Base-by-base conservation (phyloP, 2,888 invertebrate species). In the Euplexia lucipara region DNA sequence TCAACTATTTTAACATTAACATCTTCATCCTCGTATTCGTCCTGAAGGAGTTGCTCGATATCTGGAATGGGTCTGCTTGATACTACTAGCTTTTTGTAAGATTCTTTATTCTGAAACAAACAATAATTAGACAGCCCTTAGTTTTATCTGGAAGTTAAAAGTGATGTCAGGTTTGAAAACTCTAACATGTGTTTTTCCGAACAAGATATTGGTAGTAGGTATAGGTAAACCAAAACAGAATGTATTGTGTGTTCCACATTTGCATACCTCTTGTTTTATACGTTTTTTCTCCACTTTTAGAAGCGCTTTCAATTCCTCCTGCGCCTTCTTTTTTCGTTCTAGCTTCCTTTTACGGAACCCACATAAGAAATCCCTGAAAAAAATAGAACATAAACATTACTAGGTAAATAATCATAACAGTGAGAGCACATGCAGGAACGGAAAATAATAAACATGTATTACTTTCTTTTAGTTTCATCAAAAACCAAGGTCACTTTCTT, bases 341-440 rank as follows among this genome's bases (percentile, higher is more conserved):
- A 97, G 90, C 88, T 98, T 98, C 72, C 98, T 95, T 92, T 98
- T 98, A 48, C 96, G 97, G 87, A 98, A 98, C 2, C 98, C 98
- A 74, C 97, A 97, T 32, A 98, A 90, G 87, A 97, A 98, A 48
- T 98, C 97, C 85, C 98, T 98, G 86, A 59, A 96, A 52, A 45
- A 61, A 20, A 32, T 26, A 26, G 3, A 63, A 64, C 35, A 53
- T 47, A 52, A 57, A 47, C 37, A 52, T 32, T 18, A n/a, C n/a
- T n/a, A n/a, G 9, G 26, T 18, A 34, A 26, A 3, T 3, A 26
- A 3, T 8, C 16, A 5, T 26, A 56, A 0, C 56, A 39, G 9
- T n/a, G 1, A 34, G 1, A 34, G 20, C 6, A 34, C 34, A 66
- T 47, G 35, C 12, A 16, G 1, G 7, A 0, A 56, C 1, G 20